Evolutionary conservation across 2,113 vertebrate species (phyloP).

Genomic region (Propithecus coquereli): DNA sequence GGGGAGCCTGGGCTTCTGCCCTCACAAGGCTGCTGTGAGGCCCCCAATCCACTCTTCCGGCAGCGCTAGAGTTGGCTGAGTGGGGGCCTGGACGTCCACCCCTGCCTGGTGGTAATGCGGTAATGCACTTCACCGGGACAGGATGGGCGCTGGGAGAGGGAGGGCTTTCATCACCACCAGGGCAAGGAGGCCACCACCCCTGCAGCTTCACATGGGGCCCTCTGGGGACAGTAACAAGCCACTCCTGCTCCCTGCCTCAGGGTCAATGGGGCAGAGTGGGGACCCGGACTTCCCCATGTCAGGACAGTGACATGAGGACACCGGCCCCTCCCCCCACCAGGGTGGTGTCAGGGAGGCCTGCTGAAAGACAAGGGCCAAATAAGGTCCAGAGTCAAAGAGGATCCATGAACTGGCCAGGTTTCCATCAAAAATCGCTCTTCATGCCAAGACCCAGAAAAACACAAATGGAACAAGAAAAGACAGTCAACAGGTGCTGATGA

Average conservation of each 20-base stretch:
- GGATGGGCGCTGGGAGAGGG: too few species aligned
- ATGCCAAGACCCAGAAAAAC: too few species aligned
- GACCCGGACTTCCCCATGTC: too few species aligned
- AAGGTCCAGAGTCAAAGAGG: neutral
- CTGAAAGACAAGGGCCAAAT: neutral
- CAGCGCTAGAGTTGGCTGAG: neutral
- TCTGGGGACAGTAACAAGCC: too few species aligned
- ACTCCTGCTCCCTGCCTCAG: neutral
- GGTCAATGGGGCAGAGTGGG: neutral
- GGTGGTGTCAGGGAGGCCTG: neutral
- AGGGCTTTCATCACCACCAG: too few species aligned
- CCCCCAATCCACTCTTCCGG: neutral
- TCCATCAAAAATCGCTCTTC: accelerated
- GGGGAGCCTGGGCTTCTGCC: neutral
- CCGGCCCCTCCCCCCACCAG: neutral
- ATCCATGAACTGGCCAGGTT: accelerated
- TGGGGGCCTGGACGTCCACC: neutral
- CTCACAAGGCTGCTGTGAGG: neutral
- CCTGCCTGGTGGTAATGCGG: neutral
- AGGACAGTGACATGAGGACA: neutral
- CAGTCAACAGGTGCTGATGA: neutral
- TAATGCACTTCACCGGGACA: too few species aligned
- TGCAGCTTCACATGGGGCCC: neutral
- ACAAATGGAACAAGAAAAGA: neutral
- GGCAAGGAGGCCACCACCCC: neutral